Conservation (phyloP, 2,797 vertebrate species). For the Epinephelus coioides region DNA sequence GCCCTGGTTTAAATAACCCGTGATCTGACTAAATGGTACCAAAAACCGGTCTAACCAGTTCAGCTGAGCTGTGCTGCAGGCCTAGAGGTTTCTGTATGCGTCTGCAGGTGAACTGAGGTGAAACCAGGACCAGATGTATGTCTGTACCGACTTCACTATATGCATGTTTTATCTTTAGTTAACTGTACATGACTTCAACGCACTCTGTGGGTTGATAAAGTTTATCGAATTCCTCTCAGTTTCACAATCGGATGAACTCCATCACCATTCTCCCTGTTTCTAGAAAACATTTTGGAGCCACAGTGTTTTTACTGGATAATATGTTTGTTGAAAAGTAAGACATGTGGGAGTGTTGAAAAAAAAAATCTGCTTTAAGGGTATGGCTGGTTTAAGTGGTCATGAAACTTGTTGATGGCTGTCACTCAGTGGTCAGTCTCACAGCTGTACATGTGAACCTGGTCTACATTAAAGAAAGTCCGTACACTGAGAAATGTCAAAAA, state of each 20-base stretch:
- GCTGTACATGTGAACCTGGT: conserved; percentile 55
- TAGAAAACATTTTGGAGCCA: conserved; percentile 8
- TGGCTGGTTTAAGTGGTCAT: conserved; percentile 19
- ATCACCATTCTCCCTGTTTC: conserved; percentile 3
- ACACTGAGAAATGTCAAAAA: conserved; percentile 67
- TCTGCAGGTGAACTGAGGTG: conserved; percentile 34
- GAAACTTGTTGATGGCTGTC: conserved; percentile 14
- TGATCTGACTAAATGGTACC: conserved; percentile 55
- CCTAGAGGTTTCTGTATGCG: conserved; percentile 37
- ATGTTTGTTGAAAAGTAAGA: conserved; percentile 3
- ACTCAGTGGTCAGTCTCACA: conserved; percentile 23
- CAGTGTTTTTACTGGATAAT: conserved; percentile 14
- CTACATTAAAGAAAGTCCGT: conserved; percentile 41
- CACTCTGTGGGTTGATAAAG: conserved; percentile 39
- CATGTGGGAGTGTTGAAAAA: conserved; percentile 6
- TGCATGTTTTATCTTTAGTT: conserved; percentile 61
- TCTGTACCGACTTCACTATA: conserved; percentile 38
- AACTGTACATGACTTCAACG: conserved; percentile 28
- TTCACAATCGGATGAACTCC: conserved; percentile 5
- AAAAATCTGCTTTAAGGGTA: conserved; percentile 11
- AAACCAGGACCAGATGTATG: conserved; percentile 36
- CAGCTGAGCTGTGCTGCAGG: conserved; percentile 32
- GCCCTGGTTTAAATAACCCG: conserved; percentile 52
- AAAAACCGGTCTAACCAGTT: conserved; percentile 54
- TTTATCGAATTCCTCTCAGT: not conserved